phyloP scores from a whole-genome alignment of 2,888 invertebrate genomes.

The Colostygia pectinataria region DNA sequence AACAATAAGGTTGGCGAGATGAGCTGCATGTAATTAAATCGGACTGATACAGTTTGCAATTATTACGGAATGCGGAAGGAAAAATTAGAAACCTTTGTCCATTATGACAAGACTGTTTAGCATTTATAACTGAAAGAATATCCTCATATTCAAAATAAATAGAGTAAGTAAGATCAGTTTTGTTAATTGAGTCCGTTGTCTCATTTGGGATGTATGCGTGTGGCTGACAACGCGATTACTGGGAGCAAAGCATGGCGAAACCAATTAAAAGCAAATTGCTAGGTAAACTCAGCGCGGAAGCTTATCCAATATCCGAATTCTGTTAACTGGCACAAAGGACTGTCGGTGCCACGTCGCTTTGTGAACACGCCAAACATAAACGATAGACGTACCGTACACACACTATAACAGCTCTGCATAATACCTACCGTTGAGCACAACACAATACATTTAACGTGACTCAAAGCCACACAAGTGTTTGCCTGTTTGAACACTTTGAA shows the following conservation, averaged over 20 bases:
- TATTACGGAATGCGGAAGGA: too few species aligned
- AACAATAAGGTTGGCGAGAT: too few species aligned
- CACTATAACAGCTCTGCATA: constrained; percentile 26
- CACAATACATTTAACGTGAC: constrained; percentile 46
- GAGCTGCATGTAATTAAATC: too few species aligned
- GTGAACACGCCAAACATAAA: constrained; percentile 47
- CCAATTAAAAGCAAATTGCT: constrained; percentile 74
- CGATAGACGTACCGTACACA: constrained; percentile 23
- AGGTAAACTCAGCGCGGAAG: constrained; percentile 60
- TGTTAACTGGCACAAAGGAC: constrained; percentile 71
- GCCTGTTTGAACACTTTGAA: constrained; percentile 19
- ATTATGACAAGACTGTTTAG: too few species aligned
- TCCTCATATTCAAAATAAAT: too few species aligned
- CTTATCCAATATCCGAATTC: constrained; percentile 76
- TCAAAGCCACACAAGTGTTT: constrained; percentile 37
- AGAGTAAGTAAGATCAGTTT: constrained; percentile 1
- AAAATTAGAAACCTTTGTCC: too few species aligned
- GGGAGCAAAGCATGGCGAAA: constrained; percentile 46
- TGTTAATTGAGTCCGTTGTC: constrained; percentile 13
- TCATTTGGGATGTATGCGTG: constrained; percentile 14
- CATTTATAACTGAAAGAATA: too few species aligned
- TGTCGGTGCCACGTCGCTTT: constrained; percentile 64
- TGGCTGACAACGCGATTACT: constrained; percentile 18
- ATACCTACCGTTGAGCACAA: constrained; percentile 18
- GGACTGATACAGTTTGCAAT: too few species aligned